Conservation (phyloP, 2,888 invertebrate species). For the Thymelicus sylvestris region DNA sequence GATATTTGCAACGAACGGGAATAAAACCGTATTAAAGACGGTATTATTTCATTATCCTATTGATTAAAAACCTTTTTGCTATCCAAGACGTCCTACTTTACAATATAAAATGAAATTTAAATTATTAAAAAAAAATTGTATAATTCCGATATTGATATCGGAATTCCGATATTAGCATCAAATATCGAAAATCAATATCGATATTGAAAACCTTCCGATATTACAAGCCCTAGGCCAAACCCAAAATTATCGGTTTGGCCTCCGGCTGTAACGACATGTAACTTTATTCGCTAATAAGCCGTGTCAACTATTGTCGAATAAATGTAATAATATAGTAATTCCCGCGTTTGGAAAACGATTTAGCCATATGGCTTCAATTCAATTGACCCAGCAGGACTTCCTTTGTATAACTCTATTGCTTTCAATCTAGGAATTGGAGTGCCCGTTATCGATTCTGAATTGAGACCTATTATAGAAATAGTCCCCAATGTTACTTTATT, state of each 20-base stretch:
- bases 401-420: conserved; percentile 35
- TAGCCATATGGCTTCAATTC: conserved; percentile 57
- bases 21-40: too few relatives aligned
- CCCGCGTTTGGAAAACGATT: conserved; percentile 53
- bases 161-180: too few relatives aligned
- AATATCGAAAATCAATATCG: too few relatives aligned
- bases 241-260: conserved; percentile 79
- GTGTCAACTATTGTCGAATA: conserved; percentile 66
- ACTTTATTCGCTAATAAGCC: conserved; percentile 77
- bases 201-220: too few relatives aligned
- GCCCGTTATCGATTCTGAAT: conserved; percentile 29
- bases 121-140: too few relatives aligned
- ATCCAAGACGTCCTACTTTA: too few relatives aligned
- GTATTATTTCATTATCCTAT: too few relatives aligned
- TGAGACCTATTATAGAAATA: conserved; percentile 37
- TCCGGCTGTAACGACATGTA: conserved; percentile 70
- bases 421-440: conserved; percentile 36
- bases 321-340: conserved; percentile 50
- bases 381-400: conserved; percentile 49
- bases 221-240: too few relatives aligned
- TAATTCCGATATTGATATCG: too few relatives aligned
- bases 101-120: too few relatives aligned
- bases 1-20: too few relatives aligned
- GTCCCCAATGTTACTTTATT: conserved; percentile 8
- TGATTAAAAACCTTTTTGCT: too few relatives aligned